phyloP scores from a whole-genome alignment of 1,140 invertebrate genomes.

The Samia ricini region DNA sequence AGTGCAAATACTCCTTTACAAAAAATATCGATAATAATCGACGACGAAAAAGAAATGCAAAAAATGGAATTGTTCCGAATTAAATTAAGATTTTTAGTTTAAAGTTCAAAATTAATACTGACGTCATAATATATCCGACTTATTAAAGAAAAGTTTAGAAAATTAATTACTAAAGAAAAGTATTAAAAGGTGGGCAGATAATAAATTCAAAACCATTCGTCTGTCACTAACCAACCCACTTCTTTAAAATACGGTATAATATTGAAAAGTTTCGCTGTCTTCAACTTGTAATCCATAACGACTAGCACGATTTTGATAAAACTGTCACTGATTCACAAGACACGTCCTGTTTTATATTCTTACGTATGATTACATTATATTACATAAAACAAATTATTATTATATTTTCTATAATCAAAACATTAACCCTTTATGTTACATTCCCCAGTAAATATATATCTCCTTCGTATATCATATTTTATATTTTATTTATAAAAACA shows the following conservation, averaged over 20 bases:
- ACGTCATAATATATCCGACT: not conserved
- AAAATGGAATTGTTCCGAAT: not conserved
- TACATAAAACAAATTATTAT: not conserved
- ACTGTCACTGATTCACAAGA: not conserved
- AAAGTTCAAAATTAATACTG: slow-evolving; percentile 1
- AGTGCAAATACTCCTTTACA: not conserved
- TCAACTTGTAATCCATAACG: not conserved
- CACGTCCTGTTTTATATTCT: not conserved
- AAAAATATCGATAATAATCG: not conserved
- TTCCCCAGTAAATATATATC: not conserved
- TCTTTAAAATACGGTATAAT: not conserved
- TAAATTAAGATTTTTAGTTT: not conserved
- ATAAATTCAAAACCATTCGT: not conserved
- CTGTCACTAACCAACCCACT: no score
- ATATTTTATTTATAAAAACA: no score
- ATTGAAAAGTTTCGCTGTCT: not conserved
- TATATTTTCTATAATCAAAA: not conserved
- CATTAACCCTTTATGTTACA: not conserved
- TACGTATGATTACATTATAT: not conserved
- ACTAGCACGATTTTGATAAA: slow-evolving; percentile 3
- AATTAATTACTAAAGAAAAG: not conserved
- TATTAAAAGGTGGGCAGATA: not conserved
- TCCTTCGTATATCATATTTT: no score
- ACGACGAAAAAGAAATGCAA: not conserved
- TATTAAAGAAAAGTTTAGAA: not conserved